Conservation (phyloP, 2,113 vertebrate genomes). For the Lampris megalopsis region DNA sequence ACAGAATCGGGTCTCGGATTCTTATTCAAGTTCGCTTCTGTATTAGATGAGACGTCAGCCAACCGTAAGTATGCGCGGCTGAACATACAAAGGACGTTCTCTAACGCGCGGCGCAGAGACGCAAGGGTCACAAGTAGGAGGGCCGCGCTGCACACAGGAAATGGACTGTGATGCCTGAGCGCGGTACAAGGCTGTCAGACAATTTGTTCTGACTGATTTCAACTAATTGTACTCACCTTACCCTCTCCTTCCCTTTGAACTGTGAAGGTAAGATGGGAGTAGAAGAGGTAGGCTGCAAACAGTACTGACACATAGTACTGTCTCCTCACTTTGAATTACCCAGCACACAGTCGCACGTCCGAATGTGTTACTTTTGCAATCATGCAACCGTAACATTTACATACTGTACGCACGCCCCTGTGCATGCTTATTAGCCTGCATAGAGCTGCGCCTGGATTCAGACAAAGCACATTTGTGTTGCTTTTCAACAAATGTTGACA, state of each 20-base stretch:
- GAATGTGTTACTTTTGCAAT: constrained; percentile 61
- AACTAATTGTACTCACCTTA: constrained; percentile 80
- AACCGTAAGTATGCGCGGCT: constrained; percentile 42
- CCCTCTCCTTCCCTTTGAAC: constrained; percentile 80
- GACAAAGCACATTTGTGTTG: not conserved
- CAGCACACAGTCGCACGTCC: constrained; percentile 72
- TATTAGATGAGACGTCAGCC: constrained; percentile 61
- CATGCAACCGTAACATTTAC: constrained; percentile 64
- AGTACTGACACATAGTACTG: constrained; percentile 76
- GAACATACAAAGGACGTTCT: constrained; percentile 53
- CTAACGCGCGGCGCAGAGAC: constrained; percentile 48
- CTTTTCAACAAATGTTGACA: not conserved
- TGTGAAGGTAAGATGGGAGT: constrained; percentile 69
- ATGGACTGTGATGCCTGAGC: constrained; percentile 66
- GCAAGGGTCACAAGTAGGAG: constrained; percentile 48
- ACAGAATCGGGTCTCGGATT: constrained; percentile 71
- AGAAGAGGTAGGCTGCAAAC: constrained; percentile 64
- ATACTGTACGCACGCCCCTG: constrained; percentile 45
- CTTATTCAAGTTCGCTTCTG: constrained; percentile 69
- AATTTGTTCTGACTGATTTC: constrained; percentile 83
- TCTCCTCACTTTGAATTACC: constrained; percentile 80
- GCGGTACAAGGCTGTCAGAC: constrained; percentile 63
- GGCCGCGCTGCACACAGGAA: constrained; percentile 62
- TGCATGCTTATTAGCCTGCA: constrained; percentile 58
- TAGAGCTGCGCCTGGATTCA: constrained; percentile 13